Conservation (phyloP, 2,113 vertebrate species). For the Paramisgurnus dabryanus region DNA sequence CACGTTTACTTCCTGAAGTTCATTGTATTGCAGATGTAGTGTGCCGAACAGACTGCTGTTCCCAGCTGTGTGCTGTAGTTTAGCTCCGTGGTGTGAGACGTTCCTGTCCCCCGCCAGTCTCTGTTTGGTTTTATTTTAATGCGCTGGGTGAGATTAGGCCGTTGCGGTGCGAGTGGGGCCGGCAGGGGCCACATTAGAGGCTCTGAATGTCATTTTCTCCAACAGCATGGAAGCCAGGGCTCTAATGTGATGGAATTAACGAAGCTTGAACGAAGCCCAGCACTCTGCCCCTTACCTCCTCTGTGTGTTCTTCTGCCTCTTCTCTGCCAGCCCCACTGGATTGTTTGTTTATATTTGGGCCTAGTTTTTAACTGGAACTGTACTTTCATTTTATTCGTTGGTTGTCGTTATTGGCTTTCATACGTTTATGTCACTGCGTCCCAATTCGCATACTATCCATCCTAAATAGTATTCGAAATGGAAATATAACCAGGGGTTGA, state of each 20-base stretch:
- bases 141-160: slow-evolving; percentile 51
- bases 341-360: slow-evolving; percentile 18
- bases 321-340: neutral
- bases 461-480: no score
- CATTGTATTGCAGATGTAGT: slow-evolving; percentile 22
- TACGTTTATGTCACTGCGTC: no score
- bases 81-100: slow-evolving; percentile 30
- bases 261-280: slow-evolving; percentile 39
- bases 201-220: slow-evolving; percentile 57
- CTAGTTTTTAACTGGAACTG: neutral
- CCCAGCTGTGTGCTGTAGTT: slow-evolving; percentile 42
- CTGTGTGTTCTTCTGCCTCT: slow-evolving; percentile 5
- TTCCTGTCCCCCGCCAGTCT: slow-evolving; percentile 39
- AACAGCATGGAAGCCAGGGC: slow-evolving; percentile 56
- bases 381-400: neutral
- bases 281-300: slow-evolving; percentile 22
- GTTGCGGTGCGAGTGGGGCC: slow-evolving; percentile 15
- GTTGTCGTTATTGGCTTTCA: no score
- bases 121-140: slow-evolving; percentile 57
- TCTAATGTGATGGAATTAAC: slow-evolving; percentile 56
- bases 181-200: slow-evolving; percentile 52
- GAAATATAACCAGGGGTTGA: no score
- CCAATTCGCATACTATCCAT: no score
- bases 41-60: slow-evolving; percentile 30
- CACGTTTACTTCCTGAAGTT: slow-evolving; percentile 5